phyloP scores from a whole-genome alignment of 2,113 vertebrate species.

The Alligator sinensis region DNA sequence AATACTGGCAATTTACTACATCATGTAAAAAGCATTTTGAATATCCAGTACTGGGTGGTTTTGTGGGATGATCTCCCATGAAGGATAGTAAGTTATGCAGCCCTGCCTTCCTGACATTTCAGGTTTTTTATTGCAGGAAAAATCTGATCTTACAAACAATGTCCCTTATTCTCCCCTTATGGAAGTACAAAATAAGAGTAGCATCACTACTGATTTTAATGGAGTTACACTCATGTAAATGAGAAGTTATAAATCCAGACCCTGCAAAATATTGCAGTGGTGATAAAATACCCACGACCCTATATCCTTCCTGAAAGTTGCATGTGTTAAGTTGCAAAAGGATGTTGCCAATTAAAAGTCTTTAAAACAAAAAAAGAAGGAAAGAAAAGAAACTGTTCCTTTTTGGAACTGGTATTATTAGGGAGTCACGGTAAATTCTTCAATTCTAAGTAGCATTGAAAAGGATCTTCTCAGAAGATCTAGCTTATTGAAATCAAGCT shows the following conservation, averaged over 20 bases:
- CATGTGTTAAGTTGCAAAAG: background rate
- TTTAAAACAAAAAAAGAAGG: background rate
- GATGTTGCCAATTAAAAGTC: background rate
- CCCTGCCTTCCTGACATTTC: background rate
- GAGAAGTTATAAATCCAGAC: background rate
- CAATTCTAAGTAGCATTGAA: background rate
- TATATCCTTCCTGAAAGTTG: background rate
- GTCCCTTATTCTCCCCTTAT: background rate
- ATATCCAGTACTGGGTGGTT: background rate
- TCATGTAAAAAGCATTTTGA: background rate
- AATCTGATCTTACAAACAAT: background rate
- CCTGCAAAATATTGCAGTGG: background rate
- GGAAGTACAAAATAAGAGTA: background rate
- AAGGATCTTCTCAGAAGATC: background rate
- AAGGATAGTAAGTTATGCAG: background rate
- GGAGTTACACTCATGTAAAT: background rate
- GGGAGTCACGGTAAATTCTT: background rate
- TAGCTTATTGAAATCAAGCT: background rate
- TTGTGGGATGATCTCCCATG: accelerated
- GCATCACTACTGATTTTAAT: background rate
- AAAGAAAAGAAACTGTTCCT: background rate
- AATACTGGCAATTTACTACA: background rate
- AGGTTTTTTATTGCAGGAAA: background rate
- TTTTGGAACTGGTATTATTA: accelerated
- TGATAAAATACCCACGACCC: background rate